A percentile compares a stretch with the other conserved stretches of the same genome.
Evolutionary conservation across 2,888 invertebrate genomes (phyloP).

Genomic region (Metopia argyrocephala): DNA sequence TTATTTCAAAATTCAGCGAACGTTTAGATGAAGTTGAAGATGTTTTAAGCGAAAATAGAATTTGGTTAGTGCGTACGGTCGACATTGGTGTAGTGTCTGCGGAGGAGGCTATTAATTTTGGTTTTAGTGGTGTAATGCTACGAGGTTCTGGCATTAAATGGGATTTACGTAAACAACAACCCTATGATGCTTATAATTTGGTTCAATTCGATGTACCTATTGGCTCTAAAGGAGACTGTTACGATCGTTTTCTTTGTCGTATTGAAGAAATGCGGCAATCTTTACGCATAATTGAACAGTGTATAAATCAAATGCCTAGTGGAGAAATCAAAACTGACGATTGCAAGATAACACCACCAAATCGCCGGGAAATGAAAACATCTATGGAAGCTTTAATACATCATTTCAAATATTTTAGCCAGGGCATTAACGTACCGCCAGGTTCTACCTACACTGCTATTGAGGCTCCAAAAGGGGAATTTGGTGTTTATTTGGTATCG

Average conservation of each 20-base stretch:
- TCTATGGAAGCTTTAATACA: conserved; percentile 93
- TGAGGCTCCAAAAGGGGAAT: conserved; percentile 92
- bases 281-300: conserved; percentile 87
- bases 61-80: conserved; percentile 85
- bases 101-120: conserved; percentile 87
- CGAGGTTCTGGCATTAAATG: conserved; percentile 91
- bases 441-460: conserved; percentile 88
- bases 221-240: conserved; percentile 90
- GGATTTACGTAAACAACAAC: conserved; percentile 89
- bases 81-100: conserved; percentile 86
- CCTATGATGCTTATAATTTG: conserved; percentile 90
- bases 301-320: conserved; percentile 89
- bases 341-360: conserved; percentile 87
- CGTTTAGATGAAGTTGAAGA: conserved; percentile 93
- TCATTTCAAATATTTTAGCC: conserved; percentile 91
- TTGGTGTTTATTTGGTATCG: conserved; percentile 91
- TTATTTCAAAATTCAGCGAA: conserved; percentile 83
- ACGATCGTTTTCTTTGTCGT: conserved; percentile 87
- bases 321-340: conserved; percentile 90
- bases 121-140: conserved; percentile 87
- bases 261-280: conserved; percentile 88
- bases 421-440: conserved; percentile 91
- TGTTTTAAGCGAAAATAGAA: conserved; percentile 85
- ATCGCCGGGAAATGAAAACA: conserved; percentile 89
- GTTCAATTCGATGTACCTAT: conserved; percentile 91